A percentile compares a stretch with the other conserved stretches of the same genome.
Evolutionary conservation across 2,888 invertebrate genomes (phyloP).

Genomic region (Drosophila aldrichi): DNA sequence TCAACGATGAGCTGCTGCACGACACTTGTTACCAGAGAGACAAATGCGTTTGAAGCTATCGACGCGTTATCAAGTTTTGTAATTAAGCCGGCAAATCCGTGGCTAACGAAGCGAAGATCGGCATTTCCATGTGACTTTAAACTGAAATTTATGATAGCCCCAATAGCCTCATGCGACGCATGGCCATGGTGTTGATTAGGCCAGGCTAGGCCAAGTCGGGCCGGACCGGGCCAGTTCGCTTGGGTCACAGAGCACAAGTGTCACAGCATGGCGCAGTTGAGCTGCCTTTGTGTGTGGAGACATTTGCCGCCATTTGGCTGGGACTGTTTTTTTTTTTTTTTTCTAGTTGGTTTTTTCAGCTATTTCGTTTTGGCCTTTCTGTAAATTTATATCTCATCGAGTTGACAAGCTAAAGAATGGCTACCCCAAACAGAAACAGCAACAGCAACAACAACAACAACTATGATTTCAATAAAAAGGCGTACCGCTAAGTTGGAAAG

Average conservation of each 20-base stretch:
- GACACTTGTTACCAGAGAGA: constrained; percentile 60
- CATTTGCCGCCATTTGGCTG: constrained; percentile 70
- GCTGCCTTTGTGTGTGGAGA: constrained; percentile 63
- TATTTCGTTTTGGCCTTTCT: constrained; percentile 66
- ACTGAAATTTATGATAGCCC: constrained; percentile 74
- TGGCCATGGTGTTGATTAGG: too few relatives aligned
- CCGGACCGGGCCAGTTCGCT: constrained; percentile 41
- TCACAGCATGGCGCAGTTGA: constrained; percentile 67
- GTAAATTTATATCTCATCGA: constrained; percentile 81
- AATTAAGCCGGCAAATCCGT: constrained; percentile 60
- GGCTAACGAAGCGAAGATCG: constrained; percentile 49
- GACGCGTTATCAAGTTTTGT: constrained; percentile 67
- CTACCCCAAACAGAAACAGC: constrained; percentile 44
- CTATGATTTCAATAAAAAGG: constrained; percentile 67
- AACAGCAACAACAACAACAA: constrained; percentile 44
- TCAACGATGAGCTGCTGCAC: constrained; percentile 45
- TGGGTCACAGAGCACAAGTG: constrained; percentile 66
- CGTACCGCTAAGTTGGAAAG: constrained; percentile 82
- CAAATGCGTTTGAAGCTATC: constrained; percentile 56
- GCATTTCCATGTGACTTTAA: constrained; percentile 69
- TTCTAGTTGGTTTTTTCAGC: constrained; percentile 33
- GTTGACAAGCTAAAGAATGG: constrained; percentile 82
- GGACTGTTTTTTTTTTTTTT: constrained; percentile 17
- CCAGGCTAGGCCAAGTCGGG: constrained; percentile 3
- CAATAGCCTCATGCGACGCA: too few relatives aligned